These are phyloP conservation scores for Beroe forskalii DNA, from an alignment of 37 sponge, comb jelly and placozoan species.

Conservation along the genomic window DNA sequence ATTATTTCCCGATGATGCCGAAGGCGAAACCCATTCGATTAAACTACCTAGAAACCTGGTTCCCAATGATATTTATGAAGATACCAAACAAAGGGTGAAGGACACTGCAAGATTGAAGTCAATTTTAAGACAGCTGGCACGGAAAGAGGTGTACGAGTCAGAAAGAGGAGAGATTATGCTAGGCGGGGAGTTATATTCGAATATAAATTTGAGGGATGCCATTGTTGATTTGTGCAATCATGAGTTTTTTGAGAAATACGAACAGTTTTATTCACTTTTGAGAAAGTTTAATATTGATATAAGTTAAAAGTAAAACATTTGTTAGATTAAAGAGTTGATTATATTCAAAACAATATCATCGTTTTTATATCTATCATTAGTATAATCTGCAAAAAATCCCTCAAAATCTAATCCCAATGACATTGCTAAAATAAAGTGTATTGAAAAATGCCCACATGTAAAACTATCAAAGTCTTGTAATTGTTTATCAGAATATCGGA, in stretches of 20 bases:
- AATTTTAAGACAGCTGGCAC: neutral
- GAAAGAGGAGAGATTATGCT: neutral
- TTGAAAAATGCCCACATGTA: neutral
- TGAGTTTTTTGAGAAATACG: neutral
- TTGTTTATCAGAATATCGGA: neutral
- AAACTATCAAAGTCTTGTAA: neutral
- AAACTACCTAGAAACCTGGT: neutral
- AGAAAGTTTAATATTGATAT: conserved; percentile 3
- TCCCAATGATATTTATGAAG: neutral
- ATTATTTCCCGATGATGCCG: neutral
- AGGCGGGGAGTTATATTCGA: neutral
- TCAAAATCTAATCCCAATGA: neutral
- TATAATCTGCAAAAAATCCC: neutral
- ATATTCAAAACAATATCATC: neutral
- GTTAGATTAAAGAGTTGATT: neutral
- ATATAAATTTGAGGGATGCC: conserved; percentile 8
- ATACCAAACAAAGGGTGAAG: neutral
- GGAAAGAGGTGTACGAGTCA: neutral
- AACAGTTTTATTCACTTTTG: neutral
- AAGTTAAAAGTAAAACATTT: neutral
- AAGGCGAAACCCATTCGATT: neutral
- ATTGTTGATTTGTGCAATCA: neutral
- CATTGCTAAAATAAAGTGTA: conserved; percentile 18
- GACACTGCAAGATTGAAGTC: neutral
- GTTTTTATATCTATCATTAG: neutral